These are phyloP conservation scores for Harpagifer antarcticus DNA, from an alignment of 2,797 vertebrate genomes.

Conservation along the genomic window DNA sequence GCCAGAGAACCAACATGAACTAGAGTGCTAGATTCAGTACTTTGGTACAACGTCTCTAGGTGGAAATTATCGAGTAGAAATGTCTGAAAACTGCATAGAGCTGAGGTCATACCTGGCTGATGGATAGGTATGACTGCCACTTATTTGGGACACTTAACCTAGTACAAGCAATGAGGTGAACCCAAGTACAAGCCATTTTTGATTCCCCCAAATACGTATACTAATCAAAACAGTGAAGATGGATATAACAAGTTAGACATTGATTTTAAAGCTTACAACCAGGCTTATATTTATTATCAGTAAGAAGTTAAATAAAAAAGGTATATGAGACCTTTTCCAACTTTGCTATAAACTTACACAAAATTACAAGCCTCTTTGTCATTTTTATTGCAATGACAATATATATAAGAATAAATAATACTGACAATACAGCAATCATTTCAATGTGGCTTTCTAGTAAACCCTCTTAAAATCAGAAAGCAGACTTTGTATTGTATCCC, in stretches of 20 bases:
- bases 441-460: constrained; percentile 5
- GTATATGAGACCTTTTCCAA: not conserved
- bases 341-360: not conserved
- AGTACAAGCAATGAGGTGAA: not conserved
- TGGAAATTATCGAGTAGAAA: not conserved
- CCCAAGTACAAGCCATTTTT: not conserved
- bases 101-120: constrained; percentile 8
- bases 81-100: not conserved
- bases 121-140: not conserved
- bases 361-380: not conserved
- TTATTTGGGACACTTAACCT: not conserved
- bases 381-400: not conserved
- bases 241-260: not conserved
- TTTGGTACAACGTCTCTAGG: not conserved
- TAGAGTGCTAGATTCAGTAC: not conserved
- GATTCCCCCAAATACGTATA: not conserved
- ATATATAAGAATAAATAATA: not conserved
- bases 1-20: not conserved
- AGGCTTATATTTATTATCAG: not conserved
- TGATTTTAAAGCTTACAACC: not conserved
- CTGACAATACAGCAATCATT: not conserved
- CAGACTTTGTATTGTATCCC: constrained; percentile 16
- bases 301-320: not conserved
- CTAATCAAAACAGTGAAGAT: not conserved
- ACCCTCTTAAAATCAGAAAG: constrained; percentile 8